Conservation (phyloP, 2,113 vertebrate genomes). For the Hucho hucho region DNA sequence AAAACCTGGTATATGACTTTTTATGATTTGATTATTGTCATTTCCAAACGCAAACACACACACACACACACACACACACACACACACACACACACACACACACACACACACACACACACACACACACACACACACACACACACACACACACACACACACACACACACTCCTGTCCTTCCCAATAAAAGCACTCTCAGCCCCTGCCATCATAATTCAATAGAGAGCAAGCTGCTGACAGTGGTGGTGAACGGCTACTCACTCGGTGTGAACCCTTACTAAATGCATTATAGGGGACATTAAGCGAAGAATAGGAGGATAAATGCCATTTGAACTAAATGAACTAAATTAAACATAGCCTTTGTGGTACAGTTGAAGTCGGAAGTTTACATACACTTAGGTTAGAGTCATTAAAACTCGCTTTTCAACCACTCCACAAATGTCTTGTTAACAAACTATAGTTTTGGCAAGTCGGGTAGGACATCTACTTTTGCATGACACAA, state of each 20-base stretch:
- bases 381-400: too few species aligned
- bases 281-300: slow-evolving; percentile 59
- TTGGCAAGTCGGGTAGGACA: too few species aligned
- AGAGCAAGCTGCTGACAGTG: slow-evolving; percentile 31
- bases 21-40: too few species aligned
- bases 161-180: neutral
- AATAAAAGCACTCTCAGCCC: slow-evolving; percentile 6
- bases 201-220: slow-evolving; percentile 55
- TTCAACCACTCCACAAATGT: too few species aligned
- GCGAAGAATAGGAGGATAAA: slow-evolving; percentile 31
- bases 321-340: neutral
- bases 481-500: too few species aligned
- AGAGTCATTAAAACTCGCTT: too few species aligned
- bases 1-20: too few species aligned
- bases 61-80: neutral
- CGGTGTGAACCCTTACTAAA: slow-evolving; percentile 52
- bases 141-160: neutral
- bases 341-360: neutral
- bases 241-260: slow-evolving; percentile 44
- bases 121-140: neutral
- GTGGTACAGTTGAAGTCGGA: neutral
- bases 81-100: neutral
- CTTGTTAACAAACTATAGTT: too few species aligned
- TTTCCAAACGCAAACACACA: neutral
- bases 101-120: neutral